Evolutionary conservation across 2,888 invertebrate genomes (phyloP).

Genomic region (Charanyca ferruginea): DNA sequence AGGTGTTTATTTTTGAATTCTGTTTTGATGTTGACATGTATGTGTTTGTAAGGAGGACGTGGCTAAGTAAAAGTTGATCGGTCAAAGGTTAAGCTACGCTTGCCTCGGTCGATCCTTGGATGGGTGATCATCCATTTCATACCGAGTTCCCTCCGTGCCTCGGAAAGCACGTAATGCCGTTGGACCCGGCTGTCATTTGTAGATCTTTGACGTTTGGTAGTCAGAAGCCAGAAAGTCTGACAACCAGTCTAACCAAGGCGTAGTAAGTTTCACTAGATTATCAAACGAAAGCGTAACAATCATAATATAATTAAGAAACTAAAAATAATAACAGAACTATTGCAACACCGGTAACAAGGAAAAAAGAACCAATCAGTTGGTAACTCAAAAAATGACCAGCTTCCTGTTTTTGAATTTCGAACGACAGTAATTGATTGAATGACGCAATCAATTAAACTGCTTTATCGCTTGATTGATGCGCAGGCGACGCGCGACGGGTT

Average conservation of each 20-base stretch:
- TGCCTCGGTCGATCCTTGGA: no score
- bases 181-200: no score
- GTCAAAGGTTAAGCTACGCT: no score
- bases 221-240: no score
- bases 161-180: no score
- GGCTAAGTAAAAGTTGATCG: no score
- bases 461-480: slow-evolving; percentile 75
- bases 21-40: not conserved
- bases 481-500: slow-evolving; percentile 56
- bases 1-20: slow-evolving; percentile 4
- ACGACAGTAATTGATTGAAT: slow-evolving; percentile 73
- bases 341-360: slow-evolving; percentile 33
- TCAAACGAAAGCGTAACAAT: slow-evolving; percentile 31
- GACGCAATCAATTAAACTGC: slow-evolving; percentile 76
- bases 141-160: no score
- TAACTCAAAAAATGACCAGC: slow-evolving; percentile 53
- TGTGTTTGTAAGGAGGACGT: not conserved
- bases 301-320: slow-evolving; percentile 4
- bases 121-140: no score
- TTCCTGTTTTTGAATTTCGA: slow-evolving; percentile 74
- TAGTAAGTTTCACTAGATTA: not conserved
- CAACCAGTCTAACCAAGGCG: no score
- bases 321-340: slow-evolving; percentile 20
- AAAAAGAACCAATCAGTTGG: slow-evolving; percentile 49
- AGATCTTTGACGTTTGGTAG: no score